A percentile compares a stretch with the other conserved stretches of the same genome.
Evolutionary conservation across 2,888 invertebrate species (phyloP).

Genomic region (Lathronympha strigana): DNA sequence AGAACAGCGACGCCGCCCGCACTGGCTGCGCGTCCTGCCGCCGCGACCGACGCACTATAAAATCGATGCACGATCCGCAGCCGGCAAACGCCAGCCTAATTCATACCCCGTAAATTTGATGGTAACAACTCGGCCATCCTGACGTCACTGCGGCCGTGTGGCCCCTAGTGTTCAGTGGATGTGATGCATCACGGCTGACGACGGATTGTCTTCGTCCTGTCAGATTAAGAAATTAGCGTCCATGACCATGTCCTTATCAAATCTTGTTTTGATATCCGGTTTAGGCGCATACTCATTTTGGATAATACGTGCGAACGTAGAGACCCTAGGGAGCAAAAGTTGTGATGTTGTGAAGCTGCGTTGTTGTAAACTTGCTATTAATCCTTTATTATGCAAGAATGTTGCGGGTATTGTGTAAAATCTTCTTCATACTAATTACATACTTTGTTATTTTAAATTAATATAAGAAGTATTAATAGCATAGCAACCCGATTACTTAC

Average conservation of each 20-base stretch:
- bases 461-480: not conserved
- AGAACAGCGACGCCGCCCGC: conserved; percentile 77
- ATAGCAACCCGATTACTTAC: not conserved
- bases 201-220: conserved; percentile 52
- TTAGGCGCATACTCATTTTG: conserved; percentile 31
- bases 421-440: conserved; percentile 3
- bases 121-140: conserved; percentile 59
- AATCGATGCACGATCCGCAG: conserved; percentile 82
- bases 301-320: not conserved
- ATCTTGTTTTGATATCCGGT: conserved; percentile 30
- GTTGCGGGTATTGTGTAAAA: conserved; percentile 16
- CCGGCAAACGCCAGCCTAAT: conserved; percentile 65
- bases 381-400: not conserved
- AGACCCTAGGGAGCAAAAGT: conserved; percentile 19
- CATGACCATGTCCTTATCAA: conserved; percentile 42
- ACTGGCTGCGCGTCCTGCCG: conserved; percentile 72
- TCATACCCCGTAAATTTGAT: conserved; percentile 65
- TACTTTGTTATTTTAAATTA: not conserved
- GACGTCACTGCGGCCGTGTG: conserved; percentile 63
- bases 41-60: conserved; percentile 76
- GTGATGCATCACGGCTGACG: conserved; percentile 62
- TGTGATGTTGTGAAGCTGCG: conserved; percentile 34
- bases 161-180: conserved; percentile 60
- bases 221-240: conserved; percentile 55
- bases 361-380: conserved; percentile 25